phyloP scores from a whole-genome alignment of 2,113 vertebrate species.

The Raphicerus campestris region DNA sequence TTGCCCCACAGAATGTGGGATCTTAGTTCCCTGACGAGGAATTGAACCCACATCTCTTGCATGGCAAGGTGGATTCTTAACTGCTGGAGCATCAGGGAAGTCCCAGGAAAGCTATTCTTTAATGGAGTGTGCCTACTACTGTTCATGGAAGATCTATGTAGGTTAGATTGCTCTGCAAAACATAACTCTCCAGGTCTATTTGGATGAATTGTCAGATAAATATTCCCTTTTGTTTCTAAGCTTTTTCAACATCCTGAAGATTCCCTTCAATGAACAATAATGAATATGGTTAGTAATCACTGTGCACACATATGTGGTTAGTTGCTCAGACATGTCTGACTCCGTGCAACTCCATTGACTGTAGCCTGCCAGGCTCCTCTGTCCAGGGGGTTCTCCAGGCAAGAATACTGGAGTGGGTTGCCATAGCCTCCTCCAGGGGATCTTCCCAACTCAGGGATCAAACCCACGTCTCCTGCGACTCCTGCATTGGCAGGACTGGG shows the following conservation, averaged over 20 bases:
- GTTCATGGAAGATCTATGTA: neutral
- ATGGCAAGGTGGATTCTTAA: neutral
- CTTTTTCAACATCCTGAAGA: neutral
- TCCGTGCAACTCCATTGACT: neutral
- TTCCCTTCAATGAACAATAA: neutral
- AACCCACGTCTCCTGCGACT: rapidly evolving
- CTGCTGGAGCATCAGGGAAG: neutral
- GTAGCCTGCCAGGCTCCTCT: neutral
- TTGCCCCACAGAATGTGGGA: neutral
- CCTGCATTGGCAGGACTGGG: neutral
- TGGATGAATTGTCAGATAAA: neutral
- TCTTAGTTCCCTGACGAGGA: neutral
- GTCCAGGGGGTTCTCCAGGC: neutral
- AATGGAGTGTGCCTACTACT: neutral
- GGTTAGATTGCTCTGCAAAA: neutral
- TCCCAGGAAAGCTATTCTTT: neutral
- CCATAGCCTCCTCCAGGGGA: neutral
- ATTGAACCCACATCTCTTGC: neutral
- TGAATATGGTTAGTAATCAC: neutral
- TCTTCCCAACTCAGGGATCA: neutral
- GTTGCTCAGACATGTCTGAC: rapidly evolving
- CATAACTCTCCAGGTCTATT: neutral
- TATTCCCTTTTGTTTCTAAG: neutral
- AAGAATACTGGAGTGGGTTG: neutral
- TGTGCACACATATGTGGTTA: rapidly evolving